These are phyloP conservation scores for Odiellus spinosus DNA, from an alignment of 2,888 invertebrate genomes.

Conservation along the genomic window DNA sequence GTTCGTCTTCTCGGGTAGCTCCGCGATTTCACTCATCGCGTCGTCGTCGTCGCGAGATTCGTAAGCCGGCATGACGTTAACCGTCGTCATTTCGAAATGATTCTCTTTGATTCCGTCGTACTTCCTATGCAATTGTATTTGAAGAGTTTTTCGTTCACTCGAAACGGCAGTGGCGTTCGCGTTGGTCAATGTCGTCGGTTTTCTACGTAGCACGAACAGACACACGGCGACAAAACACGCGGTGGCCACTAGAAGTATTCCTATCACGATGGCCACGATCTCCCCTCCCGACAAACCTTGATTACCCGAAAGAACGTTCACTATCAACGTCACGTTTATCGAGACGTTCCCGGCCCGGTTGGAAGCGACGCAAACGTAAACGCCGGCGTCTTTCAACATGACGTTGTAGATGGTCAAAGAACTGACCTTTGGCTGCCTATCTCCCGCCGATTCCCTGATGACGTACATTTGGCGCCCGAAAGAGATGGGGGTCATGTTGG, in stretches of 20 bases:
- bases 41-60: too few relatives aligned
- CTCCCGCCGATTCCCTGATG: conserved; percentile 14
- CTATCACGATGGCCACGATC: conserved; percentile 20
- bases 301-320: conserved; percentile 8
- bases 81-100: conserved; percentile 1
- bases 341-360: conserved; percentile 20
- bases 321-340: conserved; percentile 16
- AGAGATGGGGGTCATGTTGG: conserved; percentile 20
- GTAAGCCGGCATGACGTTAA: not conserved
- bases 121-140: conserved; percentile 1
- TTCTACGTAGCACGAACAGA: conserved; percentile 16
- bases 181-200: not conserved
- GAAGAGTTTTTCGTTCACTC: not conserved
- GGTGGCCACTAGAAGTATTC: conserved; percentile 18
- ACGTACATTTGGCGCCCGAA: conserved; percentile 21
- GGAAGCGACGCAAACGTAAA: conserved; percentile 17
- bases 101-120: conserved; percentile 1
- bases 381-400: conserved; percentile 21
- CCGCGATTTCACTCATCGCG: not conserved
- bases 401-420: conserved; percentile 21
- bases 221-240: conserved; percentile 18
- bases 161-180: not conserved
- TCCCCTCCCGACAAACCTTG: conserved; percentile 17
- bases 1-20: not conserved
- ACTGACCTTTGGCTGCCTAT: conserved; percentile 17